These are phyloP conservation scores for Leuciscus idus DNA, from an alignment of 2,113 vertebrate genomes.

Conservation along the genomic window DNA sequence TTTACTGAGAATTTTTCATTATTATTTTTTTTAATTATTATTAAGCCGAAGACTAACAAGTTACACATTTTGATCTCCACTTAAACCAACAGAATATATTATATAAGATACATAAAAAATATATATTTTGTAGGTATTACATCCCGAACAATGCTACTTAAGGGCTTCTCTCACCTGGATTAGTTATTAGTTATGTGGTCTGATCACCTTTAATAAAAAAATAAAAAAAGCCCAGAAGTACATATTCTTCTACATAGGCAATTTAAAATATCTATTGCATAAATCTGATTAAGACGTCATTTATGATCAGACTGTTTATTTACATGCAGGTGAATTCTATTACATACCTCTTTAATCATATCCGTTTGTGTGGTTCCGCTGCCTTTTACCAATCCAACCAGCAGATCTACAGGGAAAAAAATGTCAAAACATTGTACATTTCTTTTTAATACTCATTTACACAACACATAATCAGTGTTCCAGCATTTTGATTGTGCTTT, in stretches of 20 bases:
- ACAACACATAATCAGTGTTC: neutral
- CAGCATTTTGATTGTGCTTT: neutral
- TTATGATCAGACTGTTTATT: neutral
- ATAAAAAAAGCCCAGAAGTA: neutral
- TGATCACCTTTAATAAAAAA: neutral
- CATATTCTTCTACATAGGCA: neutral
- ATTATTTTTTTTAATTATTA: no score
- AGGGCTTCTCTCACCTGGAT: neutral
- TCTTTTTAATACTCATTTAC: neutral
- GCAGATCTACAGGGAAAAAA: conserved; percentile 64
- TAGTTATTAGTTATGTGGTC: no score
- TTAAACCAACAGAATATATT: no score
- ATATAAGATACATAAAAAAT: no score
- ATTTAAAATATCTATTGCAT: neutral
- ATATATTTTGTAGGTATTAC: no score
- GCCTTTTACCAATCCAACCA: conserved; percentile 40
- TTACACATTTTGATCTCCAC: no score
- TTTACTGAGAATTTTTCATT: no score
- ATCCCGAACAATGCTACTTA: no score
- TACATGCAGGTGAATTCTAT: neutral
- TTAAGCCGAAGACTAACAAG: no score
- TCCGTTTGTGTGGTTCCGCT: neutral
- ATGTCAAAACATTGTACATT: neutral
- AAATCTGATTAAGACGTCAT: neutral
- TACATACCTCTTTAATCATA: conserved; percentile 65